phyloP scores from a whole-genome alignment of 2,888 invertebrate genomes.

The Drosophila suboccidentalis region DNA sequence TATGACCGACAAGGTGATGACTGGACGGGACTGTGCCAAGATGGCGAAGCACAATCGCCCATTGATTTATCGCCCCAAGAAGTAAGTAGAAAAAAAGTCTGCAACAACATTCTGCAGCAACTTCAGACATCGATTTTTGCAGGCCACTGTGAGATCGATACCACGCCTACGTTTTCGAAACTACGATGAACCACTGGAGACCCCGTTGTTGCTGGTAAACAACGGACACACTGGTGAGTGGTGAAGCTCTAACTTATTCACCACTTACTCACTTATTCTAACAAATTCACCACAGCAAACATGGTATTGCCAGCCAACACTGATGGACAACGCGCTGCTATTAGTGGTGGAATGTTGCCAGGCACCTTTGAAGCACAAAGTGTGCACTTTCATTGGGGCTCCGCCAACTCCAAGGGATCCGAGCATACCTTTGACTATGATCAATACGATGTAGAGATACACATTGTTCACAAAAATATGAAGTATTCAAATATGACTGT shows the following conservation, averaged over 20 bases:
- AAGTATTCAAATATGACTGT: conserved; percentile 86
- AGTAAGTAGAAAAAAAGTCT: background rate
- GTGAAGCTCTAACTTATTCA: too few species aligned
- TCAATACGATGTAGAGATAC: conserved; percentile 88
- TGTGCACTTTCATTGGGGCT: conserved; percentile 90
- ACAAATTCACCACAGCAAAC: conserved; percentile 46
- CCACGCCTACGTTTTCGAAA: conserved; percentile 83
- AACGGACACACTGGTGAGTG: conserved; percentile 88
- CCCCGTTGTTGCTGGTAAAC: conserved; percentile 88
- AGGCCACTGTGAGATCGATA: conserved; percentile 45
- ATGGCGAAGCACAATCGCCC: background rate
- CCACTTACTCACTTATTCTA: too few species aligned
- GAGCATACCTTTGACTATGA: conserved; percentile 74
- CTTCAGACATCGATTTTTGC: background rate
- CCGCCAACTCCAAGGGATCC: conserved; percentile 89
- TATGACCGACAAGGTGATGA: conserved; percentile 4
- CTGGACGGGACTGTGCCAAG: background rate
- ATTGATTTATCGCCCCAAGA: background rate
- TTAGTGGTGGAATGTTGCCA: conserved; percentile 66
- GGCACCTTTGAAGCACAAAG: conserved; percentile 70
- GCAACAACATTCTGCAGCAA: background rate
- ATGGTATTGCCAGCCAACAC: conserved; percentile 46
- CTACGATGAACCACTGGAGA: conserved; percentile 88
- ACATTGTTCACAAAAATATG: conserved; percentile 89
- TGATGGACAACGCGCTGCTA: conserved; percentile 55